Evolutionary conservation across 2,113 vertebrate species (phyloP), one percentile per base, ranked within the genome.

Genomic region (Phalacrocorax aristotelis): DNA sequence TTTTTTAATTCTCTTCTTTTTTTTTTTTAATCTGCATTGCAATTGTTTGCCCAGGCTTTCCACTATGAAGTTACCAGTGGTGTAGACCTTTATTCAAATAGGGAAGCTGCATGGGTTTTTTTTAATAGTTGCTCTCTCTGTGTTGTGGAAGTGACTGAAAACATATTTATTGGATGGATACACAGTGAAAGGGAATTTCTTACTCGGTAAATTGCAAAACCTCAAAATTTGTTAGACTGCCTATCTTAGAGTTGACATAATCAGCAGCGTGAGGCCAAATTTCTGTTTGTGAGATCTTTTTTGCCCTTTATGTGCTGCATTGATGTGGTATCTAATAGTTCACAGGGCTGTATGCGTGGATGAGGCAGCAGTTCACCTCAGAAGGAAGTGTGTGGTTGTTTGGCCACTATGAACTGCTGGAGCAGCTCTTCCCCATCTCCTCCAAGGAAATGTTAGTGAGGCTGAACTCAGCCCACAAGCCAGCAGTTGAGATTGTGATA

Each of bases 341-440:
- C 4, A 8, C 15, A 49, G 7, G 15, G 23, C 49, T 25, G 15
- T 0, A 0, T 19, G 54, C 0, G 0, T 36, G 55, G 29, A 36
- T 48, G n/a, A 70, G 57, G 38, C 38, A 48, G 44, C 23, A 46
- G 76, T 25, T 86, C 42, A 18, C 34, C 32, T 49, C 1, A 0
- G 34, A 32, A 54, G 57, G 30, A 34, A 26, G 26, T 6, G 6
- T 68, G 42, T n/a, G 20, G 36, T 46, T 13, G 21, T 64, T 40
- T 36, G 60, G 18, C 60, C 61, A 2, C 52, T 48, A 11, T 29
- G 32, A 78, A 71, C 17, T 71, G 13, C 40, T 0, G 0, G 48
- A 70, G 49, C 52, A 74, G 14, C 13, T 54, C 46, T 62, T 89
- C 65, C 30, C 30, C 30, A 1, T 54, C 46, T 54, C 18, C n/a